A percentile compares a stretch with the other conserved stretches of the same genome.
These are phyloP conservation scores for Eilema caniola DNA, from an alignment of 2,888 invertebrate genomes.

Conservation along the genomic window DNA sequence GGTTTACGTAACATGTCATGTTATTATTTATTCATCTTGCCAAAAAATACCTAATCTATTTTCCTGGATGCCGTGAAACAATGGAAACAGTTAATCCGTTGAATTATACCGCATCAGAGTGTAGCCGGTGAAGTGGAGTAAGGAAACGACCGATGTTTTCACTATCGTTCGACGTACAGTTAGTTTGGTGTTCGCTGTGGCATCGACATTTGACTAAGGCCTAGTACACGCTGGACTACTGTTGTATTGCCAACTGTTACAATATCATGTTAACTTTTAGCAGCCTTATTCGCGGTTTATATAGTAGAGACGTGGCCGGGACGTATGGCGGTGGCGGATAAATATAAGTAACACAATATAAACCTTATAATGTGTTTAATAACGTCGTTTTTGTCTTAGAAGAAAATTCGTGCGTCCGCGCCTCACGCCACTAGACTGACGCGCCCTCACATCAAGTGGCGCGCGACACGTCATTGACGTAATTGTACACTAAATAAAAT, in stretches of 20 bases:
- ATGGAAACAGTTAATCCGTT: conserved; percentile 38
- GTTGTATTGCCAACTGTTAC: neutral
- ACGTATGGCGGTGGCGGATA: too few species aligned
- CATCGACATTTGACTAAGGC: conserved; percentile 41
- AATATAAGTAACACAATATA: too few species aligned
- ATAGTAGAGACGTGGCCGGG: too few species aligned
- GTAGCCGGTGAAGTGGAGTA: conserved; percentile 60
- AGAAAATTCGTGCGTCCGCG: too few species aligned
- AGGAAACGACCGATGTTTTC: conserved; percentile 65
- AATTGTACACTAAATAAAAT: too few species aligned
- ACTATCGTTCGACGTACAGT: conserved; percentile 67
- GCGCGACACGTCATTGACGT: too few species aligned
- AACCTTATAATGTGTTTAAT: too few species aligned
- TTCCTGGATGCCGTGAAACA: conserved; percentile 27
- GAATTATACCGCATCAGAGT: conserved; percentile 52
- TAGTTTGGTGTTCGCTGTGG: conserved; percentile 51
- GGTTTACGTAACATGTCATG: too few species aligned
- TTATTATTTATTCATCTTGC: neutral
- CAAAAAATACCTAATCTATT: neutral
- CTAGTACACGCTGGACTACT: conserved; percentile 26
- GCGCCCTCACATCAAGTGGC: too few species aligned
- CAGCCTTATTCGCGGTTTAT: too few species aligned
- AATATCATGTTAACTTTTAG: neutral
- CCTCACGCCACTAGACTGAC: too few species aligned
- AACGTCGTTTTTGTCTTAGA: too few species aligned